phyloP scores from a whole-genome alignment of 2,797 vertebrate species.

The Chrysocyon brachyurus region DNA sequence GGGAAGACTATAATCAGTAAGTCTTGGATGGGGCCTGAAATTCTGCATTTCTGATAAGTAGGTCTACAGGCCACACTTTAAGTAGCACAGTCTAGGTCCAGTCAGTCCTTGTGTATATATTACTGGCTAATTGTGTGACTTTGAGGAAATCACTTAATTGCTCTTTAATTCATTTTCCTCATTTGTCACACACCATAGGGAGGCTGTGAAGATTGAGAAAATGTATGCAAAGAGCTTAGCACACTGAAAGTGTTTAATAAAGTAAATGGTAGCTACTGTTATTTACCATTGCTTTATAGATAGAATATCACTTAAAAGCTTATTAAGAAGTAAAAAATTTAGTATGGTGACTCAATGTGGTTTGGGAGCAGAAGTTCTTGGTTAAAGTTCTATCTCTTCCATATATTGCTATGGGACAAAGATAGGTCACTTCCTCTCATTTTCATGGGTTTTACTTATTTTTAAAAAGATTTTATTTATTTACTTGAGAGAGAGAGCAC shows the following conservation, averaged over 20 bases:
- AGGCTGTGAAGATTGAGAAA: constrained; percentile 24
- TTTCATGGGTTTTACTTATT: constrained; percentile 24
- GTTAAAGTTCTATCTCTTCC: constrained; percentile 21
- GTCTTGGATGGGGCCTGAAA: not conserved
- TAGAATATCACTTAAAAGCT: not conserved
- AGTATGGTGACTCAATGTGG: not conserved
- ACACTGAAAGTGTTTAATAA: not conserved
- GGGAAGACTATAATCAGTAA: not conserved
- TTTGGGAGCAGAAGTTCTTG: constrained; percentile 24
- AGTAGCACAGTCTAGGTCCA: not conserved
- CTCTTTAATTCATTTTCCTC: not conserved
- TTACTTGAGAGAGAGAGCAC: too few relatives aligned
- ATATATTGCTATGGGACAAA: not conserved
- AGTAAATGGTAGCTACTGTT: not conserved
- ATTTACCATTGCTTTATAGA: not conserved
- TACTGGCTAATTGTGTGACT: not conserved
- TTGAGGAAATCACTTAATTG: not conserved
- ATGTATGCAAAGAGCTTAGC: not conserved
- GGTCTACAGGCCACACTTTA: not conserved
- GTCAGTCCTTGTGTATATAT: not conserved
- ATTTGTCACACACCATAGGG: not conserved
- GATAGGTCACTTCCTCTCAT: not conserved
- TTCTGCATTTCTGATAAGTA: constrained; percentile 7
- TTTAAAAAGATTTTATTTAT: too few relatives aligned
- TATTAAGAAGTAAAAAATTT: constrained; percentile 40